A percentile compares a stretch with the other conserved stretches of the same genome.
phyloP scores from a whole-genome alignment of 2,113 vertebrate genomes.

The Myrmecobius fasciatus region DNA sequence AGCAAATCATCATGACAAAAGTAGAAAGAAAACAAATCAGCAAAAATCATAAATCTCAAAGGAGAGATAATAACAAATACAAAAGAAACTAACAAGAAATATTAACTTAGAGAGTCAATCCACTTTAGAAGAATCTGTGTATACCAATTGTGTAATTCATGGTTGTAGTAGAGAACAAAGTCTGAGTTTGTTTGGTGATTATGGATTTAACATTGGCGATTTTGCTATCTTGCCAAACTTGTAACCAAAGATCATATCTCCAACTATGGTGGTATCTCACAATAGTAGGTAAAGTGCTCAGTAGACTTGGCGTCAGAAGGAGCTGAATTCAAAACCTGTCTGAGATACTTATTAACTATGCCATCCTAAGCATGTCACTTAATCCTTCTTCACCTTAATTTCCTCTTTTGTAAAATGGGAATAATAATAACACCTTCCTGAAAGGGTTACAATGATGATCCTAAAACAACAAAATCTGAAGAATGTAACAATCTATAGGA shows the following conservation, averaged over 20 bases:
- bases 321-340: neutral
- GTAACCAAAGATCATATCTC: neutral
- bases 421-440: neutral
- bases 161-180: neutral
- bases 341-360: neutral
- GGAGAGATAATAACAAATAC: too few species aligned
- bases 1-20: too few species aligned
- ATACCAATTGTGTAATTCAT: neutral
- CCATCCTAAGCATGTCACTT: neutral
- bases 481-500: neutral
- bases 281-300: neutral
- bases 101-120: too few species aligned
- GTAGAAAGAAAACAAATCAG: too few species aligned
- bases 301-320: neutral
- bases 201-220: neutral
- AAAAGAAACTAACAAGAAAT: too few species aligned
- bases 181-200: neutral
- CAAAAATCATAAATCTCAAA: too few species aligned
- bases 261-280: neutral
- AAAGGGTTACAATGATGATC: neutral
- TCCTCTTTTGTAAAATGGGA: neutral
- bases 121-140: neutral
- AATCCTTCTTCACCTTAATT: neutral
- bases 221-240: neutral
- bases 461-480: neutral